Evolutionary conservation across 2,888 invertebrate species (phyloP), one percentile per base, ranked within the genome.

Genomic region (Scaptodrosophila latifasciaeformis): DNA sequence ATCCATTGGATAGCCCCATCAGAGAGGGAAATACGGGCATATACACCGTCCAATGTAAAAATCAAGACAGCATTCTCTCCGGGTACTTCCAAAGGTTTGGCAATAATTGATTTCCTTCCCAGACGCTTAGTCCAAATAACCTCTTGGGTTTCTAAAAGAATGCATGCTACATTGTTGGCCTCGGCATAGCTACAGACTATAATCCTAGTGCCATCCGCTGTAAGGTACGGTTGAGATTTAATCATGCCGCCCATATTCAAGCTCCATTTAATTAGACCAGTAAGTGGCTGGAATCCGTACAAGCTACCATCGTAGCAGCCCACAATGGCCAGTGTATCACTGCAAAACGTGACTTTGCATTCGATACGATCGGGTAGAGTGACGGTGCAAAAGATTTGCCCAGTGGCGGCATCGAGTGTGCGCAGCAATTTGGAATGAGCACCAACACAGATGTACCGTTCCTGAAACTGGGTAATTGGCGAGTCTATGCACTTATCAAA

Each of bases 401-500:
- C 92, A 29, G 87, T 88, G 13, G 84, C 67, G 0, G 89, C 86
- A 64, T 90, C 87, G 29, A 93, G 75, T 17, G 92, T 89, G 18
- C 88, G 86, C 54, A 96, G 88, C 61, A 89, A 87, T 40, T 93
- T 91, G 0, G 95, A 93, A 86, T 96, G 96, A 44, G 92, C 91
- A 4, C 92, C 93, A 55, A 92, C 89, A 30, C 89, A 88, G 2
- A 89, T 86, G 49, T 86, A 69, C 2, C 59, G 86, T 4, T 70
- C 75, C 27, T 81, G 70, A 67, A 82, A 84, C 66, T 89, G 89
- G 46, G 89, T 86, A 15, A 94, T 93, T 10, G 93, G 90, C 6
- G 93, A 92, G 88, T 96, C 96, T 7, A 96, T 90, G 87, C 96
- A 96, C 86, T 95, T 96, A 34, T 89, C 57, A 4, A 82, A 69